These are phyloP conservation scores for Crepidodera aurea DNA, from an alignment of 2,888 invertebrate genomes.

Conservation along the genomic window DNA sequence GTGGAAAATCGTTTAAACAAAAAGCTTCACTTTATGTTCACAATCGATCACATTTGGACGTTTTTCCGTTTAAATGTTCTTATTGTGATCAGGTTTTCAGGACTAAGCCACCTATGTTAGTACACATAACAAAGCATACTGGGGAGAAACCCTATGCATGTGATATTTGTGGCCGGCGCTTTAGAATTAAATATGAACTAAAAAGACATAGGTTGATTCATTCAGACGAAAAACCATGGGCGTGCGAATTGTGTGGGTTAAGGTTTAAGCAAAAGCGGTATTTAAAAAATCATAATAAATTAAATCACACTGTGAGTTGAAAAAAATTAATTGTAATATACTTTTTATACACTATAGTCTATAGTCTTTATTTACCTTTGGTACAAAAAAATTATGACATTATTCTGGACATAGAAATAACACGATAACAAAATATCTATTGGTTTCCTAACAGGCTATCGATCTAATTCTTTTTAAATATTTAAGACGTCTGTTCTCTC, in stretches of 20 bases:
- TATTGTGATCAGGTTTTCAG: constrained; percentile 70
- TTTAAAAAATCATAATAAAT: constrained; percentile 63
- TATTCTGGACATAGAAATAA: too few relatives aligned
- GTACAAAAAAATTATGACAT: too few relatives aligned
- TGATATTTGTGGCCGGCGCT: constrained; percentile 65
- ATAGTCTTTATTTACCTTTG: constrained; percentile 16
- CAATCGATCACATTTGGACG: constrained; percentile 66
- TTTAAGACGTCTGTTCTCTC: too few relatives aligned
- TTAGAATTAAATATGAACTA: constrained; percentile 69
- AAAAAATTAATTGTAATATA: constrained; percentile 11
- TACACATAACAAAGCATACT: constrained; percentile 69
- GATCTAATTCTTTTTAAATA: too few relatives aligned
- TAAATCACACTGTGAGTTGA: constrained; percentile 54
- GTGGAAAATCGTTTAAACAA: constrained; percentile 72
- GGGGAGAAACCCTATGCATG: constrained; percentile 71
- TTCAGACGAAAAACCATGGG: constrained; percentile 64
- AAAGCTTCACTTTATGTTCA: constrained; percentile 72
- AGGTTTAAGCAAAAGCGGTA: constrained; percentile 65
- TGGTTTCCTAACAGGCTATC: too few relatives aligned
- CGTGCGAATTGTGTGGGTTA: constrained; percentile 60
- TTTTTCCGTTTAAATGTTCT: constrained; percentile 67
- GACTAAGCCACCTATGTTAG: constrained; percentile 65
- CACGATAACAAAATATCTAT: too few relatives aligned
- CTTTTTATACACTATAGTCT: constrained; percentile 23
- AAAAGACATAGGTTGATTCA: constrained; percentile 66